Percentiles rank a stretch among this genome's conserved stretches.
Evolutionary conservation across 1,140 invertebrate genomes (phyloP).

Genomic region (Ceratosolen solmsi): DNA sequence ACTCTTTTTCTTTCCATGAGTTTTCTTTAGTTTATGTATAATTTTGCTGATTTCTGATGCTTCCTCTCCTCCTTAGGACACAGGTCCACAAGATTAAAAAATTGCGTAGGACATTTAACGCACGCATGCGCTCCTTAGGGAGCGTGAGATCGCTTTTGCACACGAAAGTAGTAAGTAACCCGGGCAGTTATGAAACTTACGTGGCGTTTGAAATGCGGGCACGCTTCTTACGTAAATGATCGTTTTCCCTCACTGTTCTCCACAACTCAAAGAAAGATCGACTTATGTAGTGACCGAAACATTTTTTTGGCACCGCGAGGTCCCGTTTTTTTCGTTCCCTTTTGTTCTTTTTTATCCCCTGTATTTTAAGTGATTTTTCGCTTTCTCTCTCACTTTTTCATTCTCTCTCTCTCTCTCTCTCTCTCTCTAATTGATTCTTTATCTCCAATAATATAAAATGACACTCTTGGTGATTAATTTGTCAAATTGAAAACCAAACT

Average conservation of each 20-base stretch:
- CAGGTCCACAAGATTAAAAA: background rate
- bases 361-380: no score
- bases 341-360: background rate
- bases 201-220: slow-evolving; percentile 30
- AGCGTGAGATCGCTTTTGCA: slow-evolving; percentile 30
- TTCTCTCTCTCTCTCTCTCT: background rate
- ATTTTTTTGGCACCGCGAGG: background rate
- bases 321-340: background rate
- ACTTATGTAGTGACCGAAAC: background rate
- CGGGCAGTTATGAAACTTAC: slow-evolving; percentile 43
- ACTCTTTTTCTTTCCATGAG: background rate
- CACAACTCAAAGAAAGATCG: background rate
- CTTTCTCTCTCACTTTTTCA: background rate
- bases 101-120: background rate
- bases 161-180: background rate
- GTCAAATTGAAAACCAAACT: no score
- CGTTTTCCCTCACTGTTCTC: background rate
- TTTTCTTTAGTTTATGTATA: no score
- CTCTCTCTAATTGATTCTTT: background rate
- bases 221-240: slow-evolving; percentile 35
- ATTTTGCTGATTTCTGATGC: no score
- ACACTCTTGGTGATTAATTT: no score
- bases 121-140: background rate
- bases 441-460: background rate
- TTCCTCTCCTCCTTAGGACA: background rate